Evolutionary conservation across 2,113 vertebrate genomes (phyloP).

Genomic region (Setophaga kirtlandii): DNA sequence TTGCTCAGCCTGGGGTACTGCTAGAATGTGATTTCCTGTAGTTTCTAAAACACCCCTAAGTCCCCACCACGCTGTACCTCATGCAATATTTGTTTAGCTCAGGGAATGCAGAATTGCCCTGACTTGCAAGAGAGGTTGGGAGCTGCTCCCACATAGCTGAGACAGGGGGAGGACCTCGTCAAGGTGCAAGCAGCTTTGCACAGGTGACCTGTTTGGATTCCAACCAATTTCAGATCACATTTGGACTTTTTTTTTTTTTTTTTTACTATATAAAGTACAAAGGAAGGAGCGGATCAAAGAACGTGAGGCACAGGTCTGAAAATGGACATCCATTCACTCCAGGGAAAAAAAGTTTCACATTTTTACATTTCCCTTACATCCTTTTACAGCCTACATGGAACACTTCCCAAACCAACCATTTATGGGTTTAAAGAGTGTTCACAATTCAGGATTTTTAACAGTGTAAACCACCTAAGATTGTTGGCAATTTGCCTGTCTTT

Average conservation of each 20-base stretch:
- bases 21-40: background rate
- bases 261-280: background rate
- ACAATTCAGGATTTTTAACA: background rate
- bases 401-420: background rate
- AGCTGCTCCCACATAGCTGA: slow-evolving; percentile 6
- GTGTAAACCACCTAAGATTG: background rate
- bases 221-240: background rate
- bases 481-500: background rate
- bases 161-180: background rate
- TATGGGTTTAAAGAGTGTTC: background rate
- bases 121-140: slow-evolving; percentile 1
- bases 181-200: background rate
- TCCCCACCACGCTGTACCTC: background rate
- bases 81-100: background rate
- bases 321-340: background rate
- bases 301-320: background rate
- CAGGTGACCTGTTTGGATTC: background rate
- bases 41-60: background rate
- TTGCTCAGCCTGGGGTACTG: background rate
- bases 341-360: background rate
- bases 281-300: background rate
- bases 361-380: background rate
- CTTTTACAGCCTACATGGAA: background rate
- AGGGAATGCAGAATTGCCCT: slow-evolving; percentile 17
- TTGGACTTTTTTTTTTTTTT: background rate